phyloP scores from a whole-genome alignment of 2,113 vertebrate genomes.

The Xenus cinereus region DNA sequence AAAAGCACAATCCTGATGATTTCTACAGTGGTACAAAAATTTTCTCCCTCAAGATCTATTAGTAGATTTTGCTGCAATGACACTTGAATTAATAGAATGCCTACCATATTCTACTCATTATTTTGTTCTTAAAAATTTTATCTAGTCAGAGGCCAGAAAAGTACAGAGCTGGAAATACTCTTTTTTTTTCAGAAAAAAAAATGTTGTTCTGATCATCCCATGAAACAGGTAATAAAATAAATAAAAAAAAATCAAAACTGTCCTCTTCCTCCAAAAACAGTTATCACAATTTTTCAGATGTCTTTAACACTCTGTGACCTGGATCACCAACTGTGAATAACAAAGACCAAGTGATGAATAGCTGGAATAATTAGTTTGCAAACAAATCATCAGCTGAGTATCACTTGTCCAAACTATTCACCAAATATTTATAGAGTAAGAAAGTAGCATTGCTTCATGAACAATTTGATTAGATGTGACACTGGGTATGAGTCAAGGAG shows the following conservation, averaged over 20 bases:
- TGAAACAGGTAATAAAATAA: not conserved
- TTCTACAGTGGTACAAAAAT: not conserved
- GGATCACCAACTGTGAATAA: slow-evolving; percentile 3
- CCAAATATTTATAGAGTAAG: slow-evolving; percentile 50
- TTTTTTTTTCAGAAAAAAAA: not conserved
- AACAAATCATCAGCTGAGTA: slow-evolving; percentile 44
- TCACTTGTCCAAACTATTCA: slow-evolving; percentile 42
- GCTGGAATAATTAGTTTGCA: slow-evolving; percentile 45
- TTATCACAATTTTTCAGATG: not conserved
- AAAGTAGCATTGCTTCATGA: slow-evolving; percentile 12
- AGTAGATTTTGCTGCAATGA: not conserved
- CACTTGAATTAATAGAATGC: not conserved
- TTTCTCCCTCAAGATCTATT: not conserved
- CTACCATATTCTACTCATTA: not conserved
- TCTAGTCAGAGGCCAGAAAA: not conserved
- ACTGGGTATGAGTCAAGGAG: not conserved
- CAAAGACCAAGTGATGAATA: slow-evolving; percentile 11
- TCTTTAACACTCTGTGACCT: not conserved
- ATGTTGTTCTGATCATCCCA: not conserved
- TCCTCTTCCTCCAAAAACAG: not conserved
- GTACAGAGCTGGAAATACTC: not conserved
- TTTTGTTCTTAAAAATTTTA: not conserved
- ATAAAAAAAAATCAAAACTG: not conserved
- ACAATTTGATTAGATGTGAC: not conserved
- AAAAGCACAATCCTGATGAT: not conserved